Evolutionary conservation across 2,888 invertebrate species (phyloP), one percentile per base, ranked within the genome.

Genomic region (Furcula furcula): DNA sequence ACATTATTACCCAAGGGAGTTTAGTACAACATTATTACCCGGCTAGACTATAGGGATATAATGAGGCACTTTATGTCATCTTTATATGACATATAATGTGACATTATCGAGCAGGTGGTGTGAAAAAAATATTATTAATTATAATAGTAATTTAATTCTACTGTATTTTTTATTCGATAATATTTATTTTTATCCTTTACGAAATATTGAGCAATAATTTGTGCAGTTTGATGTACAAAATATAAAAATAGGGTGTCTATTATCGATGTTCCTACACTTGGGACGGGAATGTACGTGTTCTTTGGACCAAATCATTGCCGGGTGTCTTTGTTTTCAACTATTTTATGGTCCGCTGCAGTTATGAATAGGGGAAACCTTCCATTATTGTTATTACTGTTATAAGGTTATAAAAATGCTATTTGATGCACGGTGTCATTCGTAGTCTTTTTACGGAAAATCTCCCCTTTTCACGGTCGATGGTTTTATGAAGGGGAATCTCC

Each of bases 281-380:
- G 45, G 40, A 40, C 31, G 25, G 36, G 34, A 35, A 39, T 40
- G 42, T 42, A 50, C 42, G 36, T 36, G 49, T 44, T 55, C 68
- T 64, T 51, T 60, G 56, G 53, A 59, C 53, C 54, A 61, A 36
- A 61, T 63, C 62, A 65, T 67, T 61, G 46, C 34, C 26, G 40
- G 32, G 34, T 49, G 30, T 46, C 48, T 37, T 51, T 59, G 56
- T 59, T 57, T 55, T 49, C 47, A 46, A 36, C 48, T 40, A 44
- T 54, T 56, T 60, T 44, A 60, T 36, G 61, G 47, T 55, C 21
- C 43, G 49, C 15, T 48, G 39, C 34, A 28, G 44, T 37, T 52
- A 54, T 47, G 46, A 46, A 25, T 26, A 18, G 22, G 53, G 59
- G 47, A 42, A 42, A 29, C 36, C 21, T 34, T 29, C 43, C 45